A percentile compares a stretch with the other conserved stretches of the same genome.
These are phyloP conservation scores for Notamacropus eugenii DNA, from an alignment of 2,797 vertebrate genomes.

Conservation along the genomic window DNA sequence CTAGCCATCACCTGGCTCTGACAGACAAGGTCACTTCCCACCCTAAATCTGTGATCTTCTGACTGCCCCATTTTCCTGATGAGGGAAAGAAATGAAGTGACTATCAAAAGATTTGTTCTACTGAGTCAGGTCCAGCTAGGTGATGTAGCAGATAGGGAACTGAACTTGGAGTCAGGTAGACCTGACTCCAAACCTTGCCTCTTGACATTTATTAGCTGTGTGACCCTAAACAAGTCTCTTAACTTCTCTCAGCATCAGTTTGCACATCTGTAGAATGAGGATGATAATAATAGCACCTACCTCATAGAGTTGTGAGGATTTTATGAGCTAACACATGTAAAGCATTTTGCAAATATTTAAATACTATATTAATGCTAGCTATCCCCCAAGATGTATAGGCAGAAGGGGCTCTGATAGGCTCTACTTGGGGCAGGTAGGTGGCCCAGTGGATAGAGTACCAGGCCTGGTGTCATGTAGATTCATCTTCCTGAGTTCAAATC, in stretches of 20 bases:
- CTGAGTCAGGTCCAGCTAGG: not conserved
- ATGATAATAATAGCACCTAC: not conserved
- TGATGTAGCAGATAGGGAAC: not conserved
- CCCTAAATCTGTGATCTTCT: not conserved
- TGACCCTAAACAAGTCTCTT: not conserved
- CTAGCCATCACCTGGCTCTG: not conserved
- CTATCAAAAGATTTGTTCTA: not conserved
- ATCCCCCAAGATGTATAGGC: not conserved
- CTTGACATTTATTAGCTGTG: not conserved
- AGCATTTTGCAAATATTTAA: not conserved
- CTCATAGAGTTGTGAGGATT: not conserved
- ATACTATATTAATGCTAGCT: not conserved
- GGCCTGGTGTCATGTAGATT: not conserved
- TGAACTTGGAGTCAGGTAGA: not conserved
- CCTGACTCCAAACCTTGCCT: not conserved
- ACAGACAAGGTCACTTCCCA: not conserved
- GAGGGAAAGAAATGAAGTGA: no score
- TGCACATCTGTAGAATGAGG: not conserved
- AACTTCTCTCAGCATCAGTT: not conserved
- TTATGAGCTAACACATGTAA: not conserved
- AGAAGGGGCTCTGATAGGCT: not conserved
- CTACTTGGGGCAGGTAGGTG: not conserved
- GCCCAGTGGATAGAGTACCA: not conserved
- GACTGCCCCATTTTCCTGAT: not conserved
- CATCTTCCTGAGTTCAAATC: not conserved